Evolutionary conservation across 2,113 vertebrate genomes (phyloP).

Genomic region (Merops nubicus): DNA sequence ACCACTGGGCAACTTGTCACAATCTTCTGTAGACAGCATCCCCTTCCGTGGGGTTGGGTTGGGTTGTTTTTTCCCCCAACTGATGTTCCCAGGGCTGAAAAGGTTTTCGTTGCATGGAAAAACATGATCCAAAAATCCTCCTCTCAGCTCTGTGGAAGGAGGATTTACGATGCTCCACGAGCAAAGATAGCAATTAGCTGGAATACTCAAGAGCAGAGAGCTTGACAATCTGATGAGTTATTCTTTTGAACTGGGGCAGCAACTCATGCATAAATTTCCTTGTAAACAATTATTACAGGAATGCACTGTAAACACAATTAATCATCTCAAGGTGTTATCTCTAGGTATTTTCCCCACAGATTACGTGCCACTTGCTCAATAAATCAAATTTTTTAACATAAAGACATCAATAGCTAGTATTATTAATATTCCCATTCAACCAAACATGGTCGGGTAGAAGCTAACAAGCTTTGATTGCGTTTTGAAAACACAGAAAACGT

Average conservation of each 20-base stretch:
- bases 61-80: too few relatives aligned
- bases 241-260: conserved; percentile 69
- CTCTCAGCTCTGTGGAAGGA: conserved; percentile 42
- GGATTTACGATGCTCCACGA: conserved; percentile 52
- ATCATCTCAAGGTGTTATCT: conserved; percentile 73
- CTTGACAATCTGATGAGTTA: conserved; percentile 71
- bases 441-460: conserved; percentile 19
- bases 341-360: conserved; percentile 67
- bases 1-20: background rate
- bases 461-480: conserved; percentile 60
- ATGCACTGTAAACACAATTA: conserved; percentile 72
- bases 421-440: conserved; percentile 67
- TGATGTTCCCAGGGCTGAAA: conserved; percentile 9
- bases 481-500: conserved; percentile 43
- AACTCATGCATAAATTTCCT: conserved; percentile 71
- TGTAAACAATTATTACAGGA: conserved; percentile 74
- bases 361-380: conserved; percentile 61
- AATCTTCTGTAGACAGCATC: background rate
- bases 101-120: background rate
- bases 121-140: conserved; percentile 36
- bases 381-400: conserved; percentile 70
- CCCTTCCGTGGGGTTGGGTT: too few relatives aligned
- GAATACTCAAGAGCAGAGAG: conserved; percentile 65
- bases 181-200: conserved; percentile 66
- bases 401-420: conserved; percentile 63